Base-by-base conservation (phyloP, 2,797 vertebrate genomes). In the Bradypus variegatus region DNA sequence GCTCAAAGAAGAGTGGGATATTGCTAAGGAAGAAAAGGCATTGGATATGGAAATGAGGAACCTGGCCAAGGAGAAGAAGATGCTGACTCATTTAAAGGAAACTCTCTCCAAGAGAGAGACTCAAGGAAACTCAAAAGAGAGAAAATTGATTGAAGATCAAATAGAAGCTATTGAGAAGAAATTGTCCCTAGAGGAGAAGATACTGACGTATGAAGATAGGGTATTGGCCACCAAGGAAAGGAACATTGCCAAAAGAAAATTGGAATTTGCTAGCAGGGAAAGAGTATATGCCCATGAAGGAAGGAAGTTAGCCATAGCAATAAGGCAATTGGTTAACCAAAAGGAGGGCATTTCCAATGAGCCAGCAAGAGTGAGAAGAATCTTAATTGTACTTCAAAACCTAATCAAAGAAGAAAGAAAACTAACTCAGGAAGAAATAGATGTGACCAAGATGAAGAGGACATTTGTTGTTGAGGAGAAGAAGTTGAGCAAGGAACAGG, bases 191-290 rank as follows among this genome's bases (percentile, higher is more conserved):
- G 76, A 90, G 25, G 92, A 96, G 62, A 91, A 94, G 65, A 78
- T 92, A 77, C 45, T 92, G 36, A 10, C 14, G 2, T 73, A 84
- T 88, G 86, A 95, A 79, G 89, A 94, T 16, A 93, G 94, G n/a
- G 33, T 94, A 16, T 3, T 95, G 88, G 95, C 96, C 27, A 94
- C 83, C 11, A 77, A 95, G 58, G 48, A 92, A 73, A 96, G 6
- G 23, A 15, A 96, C 3, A 38, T 89, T 60, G 86, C 89, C 69
- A 93, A 85, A 72, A 64, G 2, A 76, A 88, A 86, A 50, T 31
- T 96, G 70, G 94, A 95, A 50, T 10, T 80, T 36, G 27, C 14
- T 15, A 84, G 58, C 73, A 91, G 14, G 65, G 41, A 62, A 31
- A 90, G 95, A 90, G 36, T 93, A 31, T 89, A 70, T 67, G 93